A percentile compares a stretch with the other conserved stretches of the same genome.
phyloP scores from a whole-genome alignment of 2,888 invertebrate species.

The Sepioteuthis lessoniana region DNA sequence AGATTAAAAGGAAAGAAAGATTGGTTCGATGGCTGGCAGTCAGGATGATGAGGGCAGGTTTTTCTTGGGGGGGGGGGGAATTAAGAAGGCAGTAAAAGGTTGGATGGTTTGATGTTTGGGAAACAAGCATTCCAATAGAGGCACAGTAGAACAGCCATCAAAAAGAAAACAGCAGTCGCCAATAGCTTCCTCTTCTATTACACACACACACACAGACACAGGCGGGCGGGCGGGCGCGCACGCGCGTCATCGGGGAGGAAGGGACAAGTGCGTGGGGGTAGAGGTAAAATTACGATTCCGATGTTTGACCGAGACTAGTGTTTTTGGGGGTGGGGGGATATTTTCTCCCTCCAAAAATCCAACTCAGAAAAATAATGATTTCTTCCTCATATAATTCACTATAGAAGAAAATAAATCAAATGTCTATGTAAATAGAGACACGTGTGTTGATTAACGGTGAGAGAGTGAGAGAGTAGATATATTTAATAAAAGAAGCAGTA shows the following conservation, averaged over 20 bases:
- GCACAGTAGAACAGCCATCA: background rate
- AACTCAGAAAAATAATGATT: background rate
- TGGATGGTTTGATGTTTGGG: background rate
- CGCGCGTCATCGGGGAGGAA: background rate
- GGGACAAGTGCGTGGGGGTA: background rate
- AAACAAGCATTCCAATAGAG: constrained; percentile 16
- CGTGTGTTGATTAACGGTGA: background rate
- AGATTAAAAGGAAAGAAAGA: background rate
- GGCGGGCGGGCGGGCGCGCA: too few species aligned
- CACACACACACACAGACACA: background rate
- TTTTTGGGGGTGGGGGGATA: too few species aligned
- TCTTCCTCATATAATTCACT: too few species aligned
- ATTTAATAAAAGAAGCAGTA: background rate
- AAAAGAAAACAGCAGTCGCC: background rate
- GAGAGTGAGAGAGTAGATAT: background rate
- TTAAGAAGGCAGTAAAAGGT: background rate
- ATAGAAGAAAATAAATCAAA: background rate
- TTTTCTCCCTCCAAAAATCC: background rate
- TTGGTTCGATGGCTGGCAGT: background rate
- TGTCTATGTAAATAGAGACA: background rate
- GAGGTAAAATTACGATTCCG: background rate
- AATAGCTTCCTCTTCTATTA: background rate
- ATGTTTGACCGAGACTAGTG: constrained; percentile 20
- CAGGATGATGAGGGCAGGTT: background rate
- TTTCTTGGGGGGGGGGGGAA: background rate